Percentiles rank a stretch among this genome's conserved stretches.
Evolutionary conservation across 2,113 vertebrate species (phyloP).

Genomic region (Lampris incognitus): DNA sequence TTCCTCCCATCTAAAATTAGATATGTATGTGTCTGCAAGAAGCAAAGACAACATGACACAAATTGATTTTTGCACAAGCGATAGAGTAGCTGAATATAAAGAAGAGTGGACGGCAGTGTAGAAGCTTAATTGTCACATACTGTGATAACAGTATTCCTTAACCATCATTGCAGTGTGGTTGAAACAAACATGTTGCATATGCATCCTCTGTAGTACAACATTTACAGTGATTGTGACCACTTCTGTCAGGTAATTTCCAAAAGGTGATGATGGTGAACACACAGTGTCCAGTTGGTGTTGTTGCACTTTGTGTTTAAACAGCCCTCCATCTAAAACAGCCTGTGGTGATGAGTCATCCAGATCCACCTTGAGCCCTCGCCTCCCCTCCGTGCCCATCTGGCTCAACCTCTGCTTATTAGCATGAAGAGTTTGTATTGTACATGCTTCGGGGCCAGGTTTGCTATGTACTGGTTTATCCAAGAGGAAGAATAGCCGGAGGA

Average conservation of each 20-base stretch:
- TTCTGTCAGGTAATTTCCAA: too few species aligned
- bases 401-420: conserved; percentile 45
- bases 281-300: neutral
- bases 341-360: conserved; percentile 22
- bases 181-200: neutral
- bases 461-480: conserved; percentile 66
- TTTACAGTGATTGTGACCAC: too few species aligned
- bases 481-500: conserved; percentile 71
- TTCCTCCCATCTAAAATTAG: conserved; percentile 29
- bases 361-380: conserved; percentile 46
- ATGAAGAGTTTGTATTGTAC: conserved; percentile 48
- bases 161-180: neutral
- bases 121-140: conserved; percentile 2
- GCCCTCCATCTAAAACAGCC: neutral
- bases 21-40: conserved; percentile 30
- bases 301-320: neutral
- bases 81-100: conserved; percentile 39
- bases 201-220: too few species aligned
- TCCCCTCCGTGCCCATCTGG: conserved; percentile 6
- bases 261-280: too few species aligned
- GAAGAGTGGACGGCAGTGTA: conserved; percentile 14
- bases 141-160: conserved; percentile 6
- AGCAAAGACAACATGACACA: conserved; percentile 33
- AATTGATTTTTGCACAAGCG: conserved; percentile 42
- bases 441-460: conserved; percentile 58